These are phyloP conservation scores for Pocillopora meandrina DNA, from an alignment of 92 coral and sea anemone genomes.

Conservation along the genomic window DNA sequence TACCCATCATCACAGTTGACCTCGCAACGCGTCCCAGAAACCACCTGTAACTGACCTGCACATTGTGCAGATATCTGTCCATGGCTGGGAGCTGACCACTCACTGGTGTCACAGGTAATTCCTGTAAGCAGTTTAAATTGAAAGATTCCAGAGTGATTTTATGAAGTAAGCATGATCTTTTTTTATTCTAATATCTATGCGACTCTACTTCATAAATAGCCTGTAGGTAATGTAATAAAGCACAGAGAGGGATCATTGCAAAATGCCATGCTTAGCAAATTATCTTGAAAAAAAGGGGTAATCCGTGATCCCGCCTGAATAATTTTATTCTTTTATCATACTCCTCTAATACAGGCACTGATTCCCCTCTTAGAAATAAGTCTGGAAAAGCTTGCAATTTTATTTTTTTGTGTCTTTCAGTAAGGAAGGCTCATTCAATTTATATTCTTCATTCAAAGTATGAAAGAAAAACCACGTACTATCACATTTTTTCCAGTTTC, in stretches of 20 bases:
- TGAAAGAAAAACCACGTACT: neutral
- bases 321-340: no score
- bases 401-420: neutral
- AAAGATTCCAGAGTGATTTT: no score
- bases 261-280: no score
- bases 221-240: no score
- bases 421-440: neutral
- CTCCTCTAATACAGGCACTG: no score
- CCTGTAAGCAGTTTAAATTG: neutral
- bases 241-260: no score
- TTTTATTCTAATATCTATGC: neutral
- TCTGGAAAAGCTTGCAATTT: no score
- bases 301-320: no score
- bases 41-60: neutral
- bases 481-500: neutral
- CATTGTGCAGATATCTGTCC: constrained; percentile 1
- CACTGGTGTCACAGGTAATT: constrained; percentile 5
- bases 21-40: neutral
- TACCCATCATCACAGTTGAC: constrained; percentile 22
- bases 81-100: constrained; percentile 17
- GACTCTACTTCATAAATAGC: no score
- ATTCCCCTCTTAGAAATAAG: no score
- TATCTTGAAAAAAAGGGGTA: no score
- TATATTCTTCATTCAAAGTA: neutral
- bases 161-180: neutral